These are phyloP conservation scores for Cylas formicarius DNA, from an alignment of 1,140 invertebrate genomes.

Conservation along the genomic window DNA sequence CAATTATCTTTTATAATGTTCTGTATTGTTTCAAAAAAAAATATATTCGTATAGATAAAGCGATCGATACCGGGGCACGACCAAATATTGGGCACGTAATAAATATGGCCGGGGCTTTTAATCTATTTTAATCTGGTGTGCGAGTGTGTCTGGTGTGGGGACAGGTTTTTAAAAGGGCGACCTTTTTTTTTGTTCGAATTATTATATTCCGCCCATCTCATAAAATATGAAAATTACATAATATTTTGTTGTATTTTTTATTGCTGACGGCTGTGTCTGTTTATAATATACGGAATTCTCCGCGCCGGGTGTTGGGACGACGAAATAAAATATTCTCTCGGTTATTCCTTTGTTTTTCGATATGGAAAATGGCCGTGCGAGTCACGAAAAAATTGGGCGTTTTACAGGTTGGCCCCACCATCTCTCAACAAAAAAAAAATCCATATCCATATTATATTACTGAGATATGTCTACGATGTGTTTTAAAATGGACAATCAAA, in stretches of 20 bases:
- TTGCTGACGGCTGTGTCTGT: conserved; percentile 9
- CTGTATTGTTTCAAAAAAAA: conserved; percentile 40
- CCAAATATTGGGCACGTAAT: conserved; percentile 35
- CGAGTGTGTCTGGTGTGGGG: too few species aligned
- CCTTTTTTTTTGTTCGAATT: conserved; percentile 19
- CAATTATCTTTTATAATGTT: conserved; percentile 41
- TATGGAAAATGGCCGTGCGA: too few species aligned
- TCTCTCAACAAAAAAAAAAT: too few species aligned
- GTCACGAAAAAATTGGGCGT: too few species aligned
- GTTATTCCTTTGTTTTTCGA: too few species aligned
- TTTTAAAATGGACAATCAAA: too few species aligned
- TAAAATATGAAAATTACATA: conserved; percentile 24
- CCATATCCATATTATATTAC: too few species aligned
- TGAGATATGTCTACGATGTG: too few species aligned
- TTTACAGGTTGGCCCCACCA: too few species aligned
- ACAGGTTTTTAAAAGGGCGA: conserved; percentile 19
- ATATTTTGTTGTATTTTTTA: conserved; percentile 10
- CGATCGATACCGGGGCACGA: conserved; percentile 29
- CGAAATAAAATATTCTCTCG: too few species aligned
- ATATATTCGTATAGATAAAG: conserved; percentile 33
- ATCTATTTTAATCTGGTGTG: conserved; percentile 22
- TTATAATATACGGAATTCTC: too few species aligned
- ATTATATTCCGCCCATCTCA: conserved; percentile 19
- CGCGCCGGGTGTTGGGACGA: too few species aligned
- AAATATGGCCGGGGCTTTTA: conserved; percentile 22